Percentiles rank a stretch among this genome's conserved stretches.
Conservation (phyloP, 23 tunicate genomes). For the Ciona savignyi region DNA sequence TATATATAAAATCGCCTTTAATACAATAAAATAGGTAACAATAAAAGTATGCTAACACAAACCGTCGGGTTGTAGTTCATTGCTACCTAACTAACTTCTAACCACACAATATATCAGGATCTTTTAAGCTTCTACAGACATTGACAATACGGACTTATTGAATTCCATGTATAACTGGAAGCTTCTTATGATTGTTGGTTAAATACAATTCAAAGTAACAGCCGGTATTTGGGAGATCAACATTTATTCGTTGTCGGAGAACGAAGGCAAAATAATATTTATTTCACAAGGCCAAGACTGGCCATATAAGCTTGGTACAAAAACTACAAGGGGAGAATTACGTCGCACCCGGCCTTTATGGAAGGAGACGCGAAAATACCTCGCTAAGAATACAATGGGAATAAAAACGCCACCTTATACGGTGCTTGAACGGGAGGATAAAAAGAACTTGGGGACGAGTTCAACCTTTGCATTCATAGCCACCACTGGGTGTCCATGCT, state of each 20-base stretch:
- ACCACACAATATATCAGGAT: neutral
- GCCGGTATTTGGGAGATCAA: neutral
- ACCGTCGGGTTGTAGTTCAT: too few species aligned
- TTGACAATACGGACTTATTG: too few species aligned
- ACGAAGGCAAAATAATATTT: neutral
- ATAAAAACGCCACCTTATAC: neutral
- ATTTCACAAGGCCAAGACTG: neutral
- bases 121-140: too few species aligned
- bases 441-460: constrained; percentile 1
- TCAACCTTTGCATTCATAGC: neutral
- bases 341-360: neutral
- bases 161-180: too few species aligned
- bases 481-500: neutral
- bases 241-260: neutral
- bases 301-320: neutral
- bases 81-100: too few species aligned
- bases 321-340: neutral
- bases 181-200: too few species aligned
- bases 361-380: neutral
- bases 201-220: neutral
- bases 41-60: too few species aligned
- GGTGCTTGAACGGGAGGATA: neutral
- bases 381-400: neutral
- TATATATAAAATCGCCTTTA: too few species aligned
- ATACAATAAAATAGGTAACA: too few species aligned